Conservation (phyloP, 1,140 invertebrate species). For the Rhyzopertha dominica region DNA sequence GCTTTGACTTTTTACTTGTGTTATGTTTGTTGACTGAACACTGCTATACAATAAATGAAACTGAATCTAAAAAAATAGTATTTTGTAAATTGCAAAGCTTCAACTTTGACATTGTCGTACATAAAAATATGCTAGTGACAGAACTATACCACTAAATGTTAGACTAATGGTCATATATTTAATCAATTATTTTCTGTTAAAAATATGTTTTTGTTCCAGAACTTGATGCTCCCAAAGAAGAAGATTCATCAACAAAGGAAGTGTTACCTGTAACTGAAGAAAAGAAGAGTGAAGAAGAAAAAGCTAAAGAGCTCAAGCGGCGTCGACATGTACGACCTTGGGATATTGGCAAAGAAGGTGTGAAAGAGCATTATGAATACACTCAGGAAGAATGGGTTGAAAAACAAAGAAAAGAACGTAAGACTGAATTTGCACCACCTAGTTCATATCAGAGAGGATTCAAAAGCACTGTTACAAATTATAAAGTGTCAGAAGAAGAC, state of each 20-base stretch:
- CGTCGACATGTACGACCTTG: constrained; percentile 60
- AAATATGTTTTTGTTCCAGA: constrained; percentile 39
- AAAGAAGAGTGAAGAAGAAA: constrained; percentile 31
- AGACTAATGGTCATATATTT: no score
- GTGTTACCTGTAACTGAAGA: constrained; percentile 37
- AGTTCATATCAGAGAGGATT: constrained; percentile 41
- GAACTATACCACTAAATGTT: no score
- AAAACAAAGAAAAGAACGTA: constrained; percentile 62
- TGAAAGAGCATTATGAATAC: constrained; percentile 57
- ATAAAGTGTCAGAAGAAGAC: constrained; percentile 16
- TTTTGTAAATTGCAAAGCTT: no score
- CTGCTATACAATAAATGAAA: no score
- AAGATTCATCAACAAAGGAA: constrained; percentile 40
- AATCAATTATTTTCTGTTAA: constrained; percentile 9
- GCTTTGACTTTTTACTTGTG: no score
- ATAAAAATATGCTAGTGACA: no score
- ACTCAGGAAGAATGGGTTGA: constrained; percentile 77
- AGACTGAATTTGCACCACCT: constrained; percentile 63
- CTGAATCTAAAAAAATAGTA: no score
- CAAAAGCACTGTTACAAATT: constrained; percentile 27
- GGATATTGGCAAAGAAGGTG: constrained; percentile 60
- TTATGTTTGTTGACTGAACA: no score
- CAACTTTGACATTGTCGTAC: no score
- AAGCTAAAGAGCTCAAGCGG: constrained; percentile 35
- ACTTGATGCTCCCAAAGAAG: constrained; percentile 45